Conservation (phyloP, 2,113 vertebrate species). For the Sinocyclocheilus rhinocerous region DNA sequence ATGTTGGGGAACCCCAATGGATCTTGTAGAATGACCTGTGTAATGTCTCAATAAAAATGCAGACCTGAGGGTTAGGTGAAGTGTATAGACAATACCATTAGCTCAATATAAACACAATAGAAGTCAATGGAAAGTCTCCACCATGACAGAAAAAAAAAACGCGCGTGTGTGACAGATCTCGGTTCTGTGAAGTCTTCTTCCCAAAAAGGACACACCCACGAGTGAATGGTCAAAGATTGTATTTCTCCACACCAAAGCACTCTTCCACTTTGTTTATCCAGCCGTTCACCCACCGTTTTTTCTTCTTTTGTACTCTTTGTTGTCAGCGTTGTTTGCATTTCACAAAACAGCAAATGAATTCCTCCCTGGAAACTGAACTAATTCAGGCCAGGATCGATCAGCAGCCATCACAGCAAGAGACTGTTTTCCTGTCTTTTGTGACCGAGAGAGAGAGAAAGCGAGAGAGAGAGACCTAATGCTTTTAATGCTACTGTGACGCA, state of each 20-base stretch:
- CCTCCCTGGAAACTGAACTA: slow-evolving; percentile 57
- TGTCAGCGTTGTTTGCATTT: slow-evolving; percentile 65
- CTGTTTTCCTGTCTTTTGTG: slow-evolving; percentile 53
- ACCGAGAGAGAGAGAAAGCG: slow-evolving; percentile 31
- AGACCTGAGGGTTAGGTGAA: not conserved
- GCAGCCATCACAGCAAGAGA: slow-evolving; percentile 55
- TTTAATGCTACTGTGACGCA: slow-evolving; percentile 32
- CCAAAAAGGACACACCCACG: not conserved
- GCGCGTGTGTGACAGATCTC: not conserved
- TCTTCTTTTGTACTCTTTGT: slow-evolving; percentile 64
- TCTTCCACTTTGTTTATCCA: slow-evolving; percentile 64
- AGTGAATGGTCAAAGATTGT: slow-evolving; percentile 60
- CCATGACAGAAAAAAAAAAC: not conserved
- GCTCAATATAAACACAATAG: not conserved
- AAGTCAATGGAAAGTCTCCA: not conserved
- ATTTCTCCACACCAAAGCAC: slow-evolving; percentile 55
- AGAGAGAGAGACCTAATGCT: slow-evolving; percentile 47
- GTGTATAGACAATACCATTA: not conserved
- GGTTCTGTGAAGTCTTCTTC: not conserved
- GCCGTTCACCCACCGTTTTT: slow-evolving; percentile 62
- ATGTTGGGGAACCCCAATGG: not conserved
- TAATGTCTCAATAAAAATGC: slow-evolving; percentile 1
- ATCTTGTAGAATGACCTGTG: not conserved
- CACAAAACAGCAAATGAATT: slow-evolving; percentile 68
- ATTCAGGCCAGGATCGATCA: slow-evolving; percentile 68